Evolutionary conservation across 2,113 vertebrate species (phyloP), one percentile per base, ranked within the genome.

Genomic region (Galemys pyrenaicus): DNA sequence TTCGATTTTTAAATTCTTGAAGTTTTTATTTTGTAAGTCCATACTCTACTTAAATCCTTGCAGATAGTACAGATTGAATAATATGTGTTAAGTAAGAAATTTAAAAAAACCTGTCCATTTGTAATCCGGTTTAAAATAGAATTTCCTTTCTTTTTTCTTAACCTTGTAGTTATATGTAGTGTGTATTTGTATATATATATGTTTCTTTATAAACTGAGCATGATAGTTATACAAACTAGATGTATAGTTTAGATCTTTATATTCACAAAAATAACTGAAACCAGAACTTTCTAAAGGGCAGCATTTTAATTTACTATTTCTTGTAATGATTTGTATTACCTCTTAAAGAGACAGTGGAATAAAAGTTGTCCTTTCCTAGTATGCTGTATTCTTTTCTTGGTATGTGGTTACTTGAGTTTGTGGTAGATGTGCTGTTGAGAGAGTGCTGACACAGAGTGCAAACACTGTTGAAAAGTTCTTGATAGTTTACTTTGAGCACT

Each of bases 401-500:
- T 81, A 28, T 26, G 87, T 92, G 82, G 95, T 97, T 97, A 91
- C 97, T 97, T 82, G 81, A 85, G 88, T 94, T 90, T 96, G 86
- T 97, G 95, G 97, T 97, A 95, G 93, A 96, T 97, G 64, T 95
- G 96, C 96, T 98, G 97, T 95, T 98, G 97, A 98, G 97, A 98
- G 97, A 98, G 97, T 98, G 97, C 96, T 98, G 98, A 98, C 97
- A 97, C 75, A 91, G 91, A 98, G 97, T 95, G 89, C 97, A 98
- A 97, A 98, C 96, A 92, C 93, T 97, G 97, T 94, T 98, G 97
- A 98, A 97, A 98, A 96, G 97, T 97, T 97, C 96, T 97, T 97
- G 97, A 96, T 98, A 92, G 96, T 98, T 98, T 98, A 96, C 96
- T 98, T 97, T 97, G 98, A 97, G 97, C 96, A 96, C 97, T 98